phyloP scores from a whole-genome alignment of 2,113 vertebrate species.

The Limanda limanda region DNA sequence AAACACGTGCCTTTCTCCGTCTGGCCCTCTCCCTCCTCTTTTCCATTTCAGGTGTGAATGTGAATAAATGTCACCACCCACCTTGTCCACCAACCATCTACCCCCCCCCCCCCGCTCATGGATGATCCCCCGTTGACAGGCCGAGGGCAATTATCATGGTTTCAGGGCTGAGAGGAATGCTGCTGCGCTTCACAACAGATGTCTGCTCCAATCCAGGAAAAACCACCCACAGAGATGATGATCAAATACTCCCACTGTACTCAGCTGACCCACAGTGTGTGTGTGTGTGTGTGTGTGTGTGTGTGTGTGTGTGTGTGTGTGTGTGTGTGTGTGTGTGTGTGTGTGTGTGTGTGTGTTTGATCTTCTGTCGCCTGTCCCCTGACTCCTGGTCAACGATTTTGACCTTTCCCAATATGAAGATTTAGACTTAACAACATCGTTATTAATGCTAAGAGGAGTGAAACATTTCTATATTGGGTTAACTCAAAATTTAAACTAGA shows the following conservation, averaged over 20 bases:
- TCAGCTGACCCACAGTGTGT: conserved; percentile 34
- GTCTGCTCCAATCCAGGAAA: conserved; percentile 58
- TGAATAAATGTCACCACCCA: conserved; percentile 60
- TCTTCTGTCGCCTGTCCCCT: background rate
- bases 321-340: background rate
- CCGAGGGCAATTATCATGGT: conserved; percentile 72
- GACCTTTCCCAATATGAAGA: background rate
- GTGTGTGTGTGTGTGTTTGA: background rate
- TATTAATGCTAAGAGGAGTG: too few relatives aligned
- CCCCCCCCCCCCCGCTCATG: background rate
- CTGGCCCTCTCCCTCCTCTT: background rate
- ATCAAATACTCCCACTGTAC: conserved; percentile 14
- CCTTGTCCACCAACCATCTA: conserved; percentile 25
- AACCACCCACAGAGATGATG: conserved; percentile 72
- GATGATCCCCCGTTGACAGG: conserved; percentile 76
- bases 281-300: background rate
- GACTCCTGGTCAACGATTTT: background rate
- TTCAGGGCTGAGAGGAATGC: conserved; percentile 70
- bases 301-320: background rate
- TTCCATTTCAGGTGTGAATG: conserved; percentile 52
- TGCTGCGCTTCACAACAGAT: conserved; percentile 60
- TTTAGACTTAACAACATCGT: background rate
- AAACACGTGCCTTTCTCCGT: conserved; percentile 19
- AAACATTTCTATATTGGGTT: too few relatives aligned
- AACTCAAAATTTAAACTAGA: too few relatives aligned